Percentiles rank a stretch among this genome's conserved stretches.
These are phyloP conservation scores for Chrysomela aeneicollis DNA, from an alignment of 2,888 invertebrate species.

Conservation along the genomic window DNA sequence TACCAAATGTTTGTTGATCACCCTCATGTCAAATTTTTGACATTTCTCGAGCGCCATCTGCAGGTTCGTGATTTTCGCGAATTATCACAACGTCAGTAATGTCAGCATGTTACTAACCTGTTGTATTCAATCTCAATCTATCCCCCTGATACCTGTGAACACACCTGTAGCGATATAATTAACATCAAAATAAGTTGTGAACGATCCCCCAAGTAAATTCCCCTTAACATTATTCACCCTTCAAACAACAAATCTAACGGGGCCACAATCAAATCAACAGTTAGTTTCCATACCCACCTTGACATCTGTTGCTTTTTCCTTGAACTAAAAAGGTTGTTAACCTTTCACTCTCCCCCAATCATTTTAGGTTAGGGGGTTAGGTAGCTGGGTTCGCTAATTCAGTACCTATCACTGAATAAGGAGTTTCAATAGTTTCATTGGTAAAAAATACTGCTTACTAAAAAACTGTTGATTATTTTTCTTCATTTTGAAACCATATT, in stretches of 20 bases:
- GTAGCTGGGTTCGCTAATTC: constrained; percentile 4
- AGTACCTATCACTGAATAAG: no score
- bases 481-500: no score
- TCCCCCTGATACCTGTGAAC: neutral
- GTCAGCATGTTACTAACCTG: no score
- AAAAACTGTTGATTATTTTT: no score
- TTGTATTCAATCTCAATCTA: neutral
- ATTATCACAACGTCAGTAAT: no score
- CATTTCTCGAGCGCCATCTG: no score
- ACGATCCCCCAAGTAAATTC: neutral
- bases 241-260: neutral
- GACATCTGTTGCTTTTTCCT: constrained; percentile 26
- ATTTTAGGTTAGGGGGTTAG: neutral
- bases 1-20: no score
- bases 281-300: constrained; percentile 5
- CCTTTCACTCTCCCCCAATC: constrained; percentile 24
- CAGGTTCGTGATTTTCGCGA: no score
- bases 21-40: no score
- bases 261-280: constrained; percentile 5
- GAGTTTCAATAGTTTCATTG: no score
- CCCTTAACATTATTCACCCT: constrained; percentile 15
- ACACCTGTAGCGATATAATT: neutral
- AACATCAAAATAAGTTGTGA: neutral
- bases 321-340: constrained; percentile 34
- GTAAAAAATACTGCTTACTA: no score